Conservation (phyloP, 2,113 vertebrate species). For the Plotosus lineatus region DNA sequence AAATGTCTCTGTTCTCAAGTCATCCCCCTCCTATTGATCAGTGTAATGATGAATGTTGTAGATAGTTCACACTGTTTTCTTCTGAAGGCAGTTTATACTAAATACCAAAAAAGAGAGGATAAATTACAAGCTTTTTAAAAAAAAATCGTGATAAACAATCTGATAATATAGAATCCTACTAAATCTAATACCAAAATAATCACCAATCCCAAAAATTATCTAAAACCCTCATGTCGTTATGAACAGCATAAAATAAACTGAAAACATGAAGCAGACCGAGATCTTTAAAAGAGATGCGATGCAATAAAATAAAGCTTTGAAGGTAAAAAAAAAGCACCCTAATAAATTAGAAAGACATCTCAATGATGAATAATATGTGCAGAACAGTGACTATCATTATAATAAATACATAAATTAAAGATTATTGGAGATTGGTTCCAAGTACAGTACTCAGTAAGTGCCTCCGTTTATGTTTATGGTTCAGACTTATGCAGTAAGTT, state of each 20-base stretch:
- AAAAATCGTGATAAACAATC: no score
- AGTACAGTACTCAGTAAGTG: neutral
- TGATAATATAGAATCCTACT: no score
- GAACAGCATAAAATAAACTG: neutral
- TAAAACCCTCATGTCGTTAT: neutral
- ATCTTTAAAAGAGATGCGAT: constrained; percentile 11
- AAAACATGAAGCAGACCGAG: neutral
- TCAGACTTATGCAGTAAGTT: neutral
- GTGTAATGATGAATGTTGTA: neutral
- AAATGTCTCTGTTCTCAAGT: no score
- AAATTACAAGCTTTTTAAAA: neutral
- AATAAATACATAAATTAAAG: neutral
- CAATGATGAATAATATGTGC: constrained; percentile 3
- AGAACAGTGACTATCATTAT: neutral
- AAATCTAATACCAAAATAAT: no score
- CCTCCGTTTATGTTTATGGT: neutral
- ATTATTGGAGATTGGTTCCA: neutral
- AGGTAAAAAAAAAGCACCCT: constrained; percentile 36
- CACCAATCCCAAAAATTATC: neutral
- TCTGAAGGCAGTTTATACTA: neutral
- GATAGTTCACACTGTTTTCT: neutral
- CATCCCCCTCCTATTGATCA: neutral
- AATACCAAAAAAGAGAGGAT: neutral
- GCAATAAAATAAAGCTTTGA: constrained; percentile 1
- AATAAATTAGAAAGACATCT: constrained; percentile 27